Percentiles rank a stretch among this genome's conserved stretches.
Evolutionary conservation across 2,113 vertebrate species (phyloP).

Genomic region (Garra rufa): DNA sequence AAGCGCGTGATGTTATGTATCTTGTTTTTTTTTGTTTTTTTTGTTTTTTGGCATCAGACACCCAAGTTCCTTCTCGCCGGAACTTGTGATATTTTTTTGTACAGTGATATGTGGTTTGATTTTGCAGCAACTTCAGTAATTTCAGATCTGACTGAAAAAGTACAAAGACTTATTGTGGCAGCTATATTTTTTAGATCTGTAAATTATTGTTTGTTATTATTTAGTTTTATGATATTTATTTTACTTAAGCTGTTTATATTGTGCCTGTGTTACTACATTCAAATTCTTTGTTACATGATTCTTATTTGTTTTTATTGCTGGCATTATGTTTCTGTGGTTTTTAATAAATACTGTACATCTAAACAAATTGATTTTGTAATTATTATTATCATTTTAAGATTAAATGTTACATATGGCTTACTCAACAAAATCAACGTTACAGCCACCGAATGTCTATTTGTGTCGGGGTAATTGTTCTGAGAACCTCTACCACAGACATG

Average conservation of each 20-base stretch:
- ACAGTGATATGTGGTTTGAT: not conserved
- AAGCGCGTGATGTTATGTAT: not conserved
- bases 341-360: too few relatives aligned
- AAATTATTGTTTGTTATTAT: too few relatives aligned
- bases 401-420: not conserved
- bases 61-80: slow-evolving; percentile 4
- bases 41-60: slow-evolving; percentile 11
- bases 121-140: not conserved
- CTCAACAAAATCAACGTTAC: not conserved
- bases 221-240: too few relatives aligned
- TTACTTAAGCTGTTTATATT: not conserved
- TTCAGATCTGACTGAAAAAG: not conserved
- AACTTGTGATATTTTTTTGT: not conserved
- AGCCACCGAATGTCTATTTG: too few relatives aligned
- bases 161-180: slow-evolving; percentile 7
- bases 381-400: not conserved
- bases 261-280: not conserved
- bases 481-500: not conserved
- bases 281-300: not conserved
- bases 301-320: not conserved
- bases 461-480: not conserved
- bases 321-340: not conserved
- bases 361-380: not conserved
- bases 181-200: slow-evolving; percentile 5
- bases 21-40: not conserved